Evolutionary conservation across 2,888 invertebrate species (phyloP).

Genomic region (Polydrusus tereticollis): DNA sequence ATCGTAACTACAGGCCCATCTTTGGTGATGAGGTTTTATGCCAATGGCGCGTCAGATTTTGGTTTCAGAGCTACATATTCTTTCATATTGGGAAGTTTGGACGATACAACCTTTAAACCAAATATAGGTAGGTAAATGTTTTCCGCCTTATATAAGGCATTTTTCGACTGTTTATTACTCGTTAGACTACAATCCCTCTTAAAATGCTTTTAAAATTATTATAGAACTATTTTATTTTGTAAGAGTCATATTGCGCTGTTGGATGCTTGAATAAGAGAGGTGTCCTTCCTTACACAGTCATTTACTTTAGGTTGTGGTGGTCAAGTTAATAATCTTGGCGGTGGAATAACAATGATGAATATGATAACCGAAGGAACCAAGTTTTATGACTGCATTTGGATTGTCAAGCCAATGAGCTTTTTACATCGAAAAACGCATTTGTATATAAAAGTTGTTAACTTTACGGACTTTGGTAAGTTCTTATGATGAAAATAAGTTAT

Average conservation of each 20-base stretch:
- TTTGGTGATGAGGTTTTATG: slow-evolving; percentile 76
- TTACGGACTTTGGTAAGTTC: slow-evolving; percentile 60
- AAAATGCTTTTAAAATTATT: too few species aligned
- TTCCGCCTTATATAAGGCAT: too few species aligned
- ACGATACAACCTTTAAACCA: slow-evolving; percentile 52
- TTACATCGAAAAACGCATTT: slow-evolving; percentile 77
- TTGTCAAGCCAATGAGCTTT: slow-evolving; percentile 76
- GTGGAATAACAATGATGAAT: slow-evolving; percentile 82
- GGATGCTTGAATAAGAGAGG: too few species aligned
- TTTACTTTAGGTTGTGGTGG: slow-evolving; percentile 75
- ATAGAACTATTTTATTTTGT: too few species aligned
- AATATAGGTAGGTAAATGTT: slow-evolving; percentile 51
- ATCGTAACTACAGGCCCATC: slow-evolving; percentile 75
- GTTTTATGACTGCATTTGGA: slow-evolving; percentile 79
- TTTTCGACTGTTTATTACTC: too few species aligned
- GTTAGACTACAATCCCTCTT: too few species aligned
- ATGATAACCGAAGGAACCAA: slow-evolving; percentile 73
- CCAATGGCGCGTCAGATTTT: slow-evolving; percentile 76
- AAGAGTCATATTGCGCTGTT: too few species aligned
- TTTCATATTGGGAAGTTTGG: slow-evolving; percentile 54
- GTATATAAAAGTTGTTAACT: slow-evolving; percentile 69
- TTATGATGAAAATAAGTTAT: background rate
- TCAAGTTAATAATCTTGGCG: slow-evolving; percentile 77
- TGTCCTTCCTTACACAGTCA: background rate
- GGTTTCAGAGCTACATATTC: slow-evolving; percentile 76